Evolutionary conservation across 1,140 invertebrate species (phyloP).

Genomic region (Drosophila pandora): DNA sequence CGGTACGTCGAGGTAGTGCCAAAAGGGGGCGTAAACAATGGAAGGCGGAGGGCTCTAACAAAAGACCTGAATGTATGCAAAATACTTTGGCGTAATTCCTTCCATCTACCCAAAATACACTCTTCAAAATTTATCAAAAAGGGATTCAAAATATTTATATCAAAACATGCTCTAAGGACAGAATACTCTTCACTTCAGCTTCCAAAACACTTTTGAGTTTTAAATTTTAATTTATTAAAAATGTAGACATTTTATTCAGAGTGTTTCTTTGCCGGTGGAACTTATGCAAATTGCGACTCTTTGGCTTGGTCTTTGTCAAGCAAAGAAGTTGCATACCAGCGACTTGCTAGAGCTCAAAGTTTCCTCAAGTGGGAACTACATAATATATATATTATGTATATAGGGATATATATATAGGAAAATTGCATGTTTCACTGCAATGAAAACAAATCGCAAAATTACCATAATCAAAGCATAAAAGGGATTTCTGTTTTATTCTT

Average conservation of each 20-base stretch:
- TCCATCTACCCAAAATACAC: conserved; percentile 2
- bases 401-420: conserved; percentile 47
- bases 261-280: conserved; percentile 41
- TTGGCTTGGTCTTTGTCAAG: conserved; percentile 54
- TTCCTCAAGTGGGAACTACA: conserved; percentile 29
- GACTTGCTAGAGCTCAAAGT: conserved; percentile 40
- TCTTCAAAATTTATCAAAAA: neutral
- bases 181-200: too few species aligned
- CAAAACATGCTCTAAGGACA: too few species aligned
- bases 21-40: conserved; percentile 3
- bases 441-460: conserved; percentile 75
- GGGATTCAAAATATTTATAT: too few species aligned
- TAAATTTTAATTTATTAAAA: neutral
- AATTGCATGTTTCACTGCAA: conserved; percentile 73
- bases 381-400: conserved; percentile 28
- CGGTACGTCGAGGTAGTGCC: neutral
- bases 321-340: conserved; percentile 56
- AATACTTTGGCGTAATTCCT: conserved; percentile 51
- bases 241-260: neutral
- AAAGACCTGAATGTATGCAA: conserved; percentile 52
- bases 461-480: conserved; percentile 75
- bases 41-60: conserved; percentile 1
- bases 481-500: conserved; percentile 47
- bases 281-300: conserved; percentile 60
- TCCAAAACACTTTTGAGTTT: too few species aligned